Evolutionary conservation across 2,113 vertebrate species (phyloP).

Genomic region (Todiramphus saurophagus): DNA sequence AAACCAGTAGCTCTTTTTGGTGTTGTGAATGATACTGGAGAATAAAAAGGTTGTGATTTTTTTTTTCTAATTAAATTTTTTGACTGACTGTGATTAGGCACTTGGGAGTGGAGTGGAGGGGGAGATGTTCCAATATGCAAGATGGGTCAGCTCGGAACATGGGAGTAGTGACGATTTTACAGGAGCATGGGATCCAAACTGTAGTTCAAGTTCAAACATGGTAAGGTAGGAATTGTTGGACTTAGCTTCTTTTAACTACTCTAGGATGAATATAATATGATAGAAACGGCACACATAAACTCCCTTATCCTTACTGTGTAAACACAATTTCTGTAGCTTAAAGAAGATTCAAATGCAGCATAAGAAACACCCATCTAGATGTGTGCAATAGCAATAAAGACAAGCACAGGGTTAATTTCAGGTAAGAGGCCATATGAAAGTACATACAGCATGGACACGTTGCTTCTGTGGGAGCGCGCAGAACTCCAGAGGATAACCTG

Average conservation of each 20-base stretch:
- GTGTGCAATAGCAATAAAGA: neutral
- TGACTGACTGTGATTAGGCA: neutral
- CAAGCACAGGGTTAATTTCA: neutral
- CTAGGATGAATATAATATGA: neutral
- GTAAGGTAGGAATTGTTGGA: neutral
- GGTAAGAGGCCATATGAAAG: neutral
- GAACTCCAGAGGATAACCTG: too few species aligned
- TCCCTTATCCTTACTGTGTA: neutral
- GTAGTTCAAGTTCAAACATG: neutral
- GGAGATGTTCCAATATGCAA: neutral
- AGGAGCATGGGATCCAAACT: neutral
- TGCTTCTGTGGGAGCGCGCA: neutral
- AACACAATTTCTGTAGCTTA: neutral
- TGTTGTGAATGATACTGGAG: neutral
- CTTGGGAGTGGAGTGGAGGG: neutral
- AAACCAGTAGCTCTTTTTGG: neutral
- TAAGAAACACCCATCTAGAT: neutral
- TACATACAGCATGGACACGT: too few species aligned
- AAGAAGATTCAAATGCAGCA: neutral
- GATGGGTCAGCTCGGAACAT: neutral
- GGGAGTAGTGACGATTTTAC: neutral
- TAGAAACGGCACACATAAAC: neutral
- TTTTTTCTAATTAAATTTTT: neutral
- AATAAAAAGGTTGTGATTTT: neutral
- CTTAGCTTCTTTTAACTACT: neutral